Evolutionary conservation across 2,797 vertebrate species (phyloP).

Genomic region (Phalanger gymnotis): DNA sequence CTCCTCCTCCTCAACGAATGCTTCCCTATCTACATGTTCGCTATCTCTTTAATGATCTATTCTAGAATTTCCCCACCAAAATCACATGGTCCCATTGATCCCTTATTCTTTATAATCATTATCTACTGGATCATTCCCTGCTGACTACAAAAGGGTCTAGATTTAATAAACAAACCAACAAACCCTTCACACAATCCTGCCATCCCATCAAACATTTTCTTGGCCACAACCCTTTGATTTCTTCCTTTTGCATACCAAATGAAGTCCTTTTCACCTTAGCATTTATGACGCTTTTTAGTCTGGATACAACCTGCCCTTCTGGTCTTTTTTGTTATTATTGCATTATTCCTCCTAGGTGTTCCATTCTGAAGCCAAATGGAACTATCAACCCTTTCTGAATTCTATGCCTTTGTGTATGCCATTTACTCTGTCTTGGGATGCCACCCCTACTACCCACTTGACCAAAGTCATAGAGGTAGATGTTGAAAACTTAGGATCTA

Average conservation of each 20-base stretch:
- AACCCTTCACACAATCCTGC: neutral
- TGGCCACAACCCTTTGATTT: neutral
- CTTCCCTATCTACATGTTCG: neutral
- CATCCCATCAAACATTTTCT: neutral
- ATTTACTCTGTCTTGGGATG: neutral
- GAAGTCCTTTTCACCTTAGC: neutral
- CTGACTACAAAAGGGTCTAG: neutral
- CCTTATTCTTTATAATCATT: neutral
- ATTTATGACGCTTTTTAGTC: neutral
- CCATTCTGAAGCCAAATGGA: neutral
- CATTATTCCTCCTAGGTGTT: neutral
- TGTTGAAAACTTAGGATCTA: neutral
- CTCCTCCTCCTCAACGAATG: neutral
- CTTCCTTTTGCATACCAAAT: neutral
- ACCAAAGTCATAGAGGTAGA: neutral
- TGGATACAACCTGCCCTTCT: neutral
- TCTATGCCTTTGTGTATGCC: neutral
- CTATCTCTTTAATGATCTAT: neutral
- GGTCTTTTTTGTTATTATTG: neutral
- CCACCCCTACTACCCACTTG: neutral
- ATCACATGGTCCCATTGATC: neutral
- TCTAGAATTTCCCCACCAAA: neutral
- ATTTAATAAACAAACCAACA: neutral
- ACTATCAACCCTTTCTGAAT: neutral
- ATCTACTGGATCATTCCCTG: neutral